These are phyloP conservation scores for Sebastes ruberrimus DNA, from an alignment of 2,797 vertebrate genomes.

Conservation along the genomic window DNA sequence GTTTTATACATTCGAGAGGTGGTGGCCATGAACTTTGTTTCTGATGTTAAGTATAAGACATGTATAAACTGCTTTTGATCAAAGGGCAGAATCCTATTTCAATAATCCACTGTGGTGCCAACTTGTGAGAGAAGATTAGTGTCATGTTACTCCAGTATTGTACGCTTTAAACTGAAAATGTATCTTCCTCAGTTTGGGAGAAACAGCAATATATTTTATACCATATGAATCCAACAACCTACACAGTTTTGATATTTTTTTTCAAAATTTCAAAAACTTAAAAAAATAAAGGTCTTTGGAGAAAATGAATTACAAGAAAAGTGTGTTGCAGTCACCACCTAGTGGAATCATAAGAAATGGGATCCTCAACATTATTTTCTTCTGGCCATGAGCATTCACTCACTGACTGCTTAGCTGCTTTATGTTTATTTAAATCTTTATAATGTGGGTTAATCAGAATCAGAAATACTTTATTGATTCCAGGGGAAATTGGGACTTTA, in stretches of 20 bases:
- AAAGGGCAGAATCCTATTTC: conserved; percentile 52
- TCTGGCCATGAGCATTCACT: not conserved
- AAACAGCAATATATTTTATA: not conserved
- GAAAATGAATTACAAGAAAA: not conserved
- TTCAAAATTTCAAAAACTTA: not conserved
- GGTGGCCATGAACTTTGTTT: conserved; percentile 16
- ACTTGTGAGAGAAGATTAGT: conserved; percentile 54
- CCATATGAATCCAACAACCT: not conserved
- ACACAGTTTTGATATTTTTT: not conserved
- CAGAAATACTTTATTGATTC: too few relatives aligned
- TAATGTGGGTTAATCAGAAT: not conserved
- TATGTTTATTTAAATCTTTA: not conserved
- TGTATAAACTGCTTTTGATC: conserved; percentile 38
- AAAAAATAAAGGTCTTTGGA: not conserved
- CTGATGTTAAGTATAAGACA: conserved; percentile 18
- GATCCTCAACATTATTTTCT: not conserved
- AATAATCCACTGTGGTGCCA: conserved; percentile 56
- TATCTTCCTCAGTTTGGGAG: not conserved
- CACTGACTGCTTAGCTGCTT: not conserved
- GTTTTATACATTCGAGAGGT: not conserved
- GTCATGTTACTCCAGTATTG: conserved; percentile 23
- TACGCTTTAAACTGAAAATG: not conserved
- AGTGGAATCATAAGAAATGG: conserved; percentile 17
- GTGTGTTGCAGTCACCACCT: conserved; percentile 56
- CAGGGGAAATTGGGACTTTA: too few relatives aligned